Base-by-base conservation (phyloP, 2,797 vertebrate species). In the Gouania willdenowi region DNA sequence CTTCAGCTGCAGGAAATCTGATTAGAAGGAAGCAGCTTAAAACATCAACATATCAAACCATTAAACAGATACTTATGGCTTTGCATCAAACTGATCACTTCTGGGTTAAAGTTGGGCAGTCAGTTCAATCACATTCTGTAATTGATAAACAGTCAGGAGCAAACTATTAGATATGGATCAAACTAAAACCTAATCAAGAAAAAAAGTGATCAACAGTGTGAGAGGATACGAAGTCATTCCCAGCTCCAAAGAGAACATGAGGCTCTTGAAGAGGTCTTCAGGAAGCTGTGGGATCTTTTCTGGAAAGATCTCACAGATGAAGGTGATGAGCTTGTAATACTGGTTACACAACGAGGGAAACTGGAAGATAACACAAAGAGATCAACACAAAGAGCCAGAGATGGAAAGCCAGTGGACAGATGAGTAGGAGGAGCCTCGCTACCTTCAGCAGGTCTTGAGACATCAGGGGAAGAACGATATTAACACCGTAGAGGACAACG, bases 291-390 rank as follows among this genome's bases (percentile, higher is more conserved):
- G 95, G 87, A 99, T 98, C 88, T 99, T 99, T 65, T 99, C 97
- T 50, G 97, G 97, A 63, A 99, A 99, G 85, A 98, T 98, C 86
- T 99, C 97, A 81, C 97, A 99, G 83, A 99, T 99, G 90, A 99
- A 99, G 44, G 97, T 99, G 82, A 99, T 98, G 80, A 99, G 90
- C 82, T 98, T 99, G 89, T 98, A 99, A 84, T 98, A 99, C 45
- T 99, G 96, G 87, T 98, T 99, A 86, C 97, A 99, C 57, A 99
- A 82, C 12, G 96, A 98, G 26, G 97, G 97, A 84, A 99, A 99
- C 96, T 99, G 86, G 41, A 60, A 75, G 21, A 83, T 49, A 65
- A n/a, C n/a, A n/a, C n/a, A n/a, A n/a, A n/a, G n/a, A n/a, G n/a
- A n/a, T n/a, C n/a, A n/a, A n/a, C n/a, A n/a, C n/a, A 69, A 0